These are phyloP conservation scores for Enteromius paludinosus DNA, from an alignment of 2,797 vertebrate species.

Conservation along the genomic window DNA sequence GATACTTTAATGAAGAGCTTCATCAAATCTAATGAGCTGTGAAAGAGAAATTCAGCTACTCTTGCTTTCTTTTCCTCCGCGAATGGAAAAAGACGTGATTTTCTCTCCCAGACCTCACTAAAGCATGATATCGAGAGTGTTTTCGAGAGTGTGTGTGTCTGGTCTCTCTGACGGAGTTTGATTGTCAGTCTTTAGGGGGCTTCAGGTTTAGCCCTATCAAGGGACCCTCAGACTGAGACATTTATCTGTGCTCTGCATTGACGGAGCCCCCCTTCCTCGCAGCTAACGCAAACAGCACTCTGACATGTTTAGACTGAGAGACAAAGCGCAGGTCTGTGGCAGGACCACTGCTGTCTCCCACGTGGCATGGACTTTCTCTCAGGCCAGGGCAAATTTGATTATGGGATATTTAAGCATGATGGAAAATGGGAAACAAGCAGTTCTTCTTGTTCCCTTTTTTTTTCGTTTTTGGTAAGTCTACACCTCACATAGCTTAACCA, in stretches of 20 bases:
- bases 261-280: constrained; percentile 69
- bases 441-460: constrained; percentile 40
- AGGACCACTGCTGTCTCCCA: constrained; percentile 65
- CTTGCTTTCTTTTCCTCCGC: constrained; percentile 6
- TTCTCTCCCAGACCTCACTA: constrained; percentile 3
- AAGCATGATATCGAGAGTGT: constrained; percentile 40
- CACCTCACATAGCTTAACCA: constrained; percentile 42
- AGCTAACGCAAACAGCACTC: constrained; percentile 79
- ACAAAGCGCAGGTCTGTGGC: constrained; percentile 76
- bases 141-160: constrained; percentile 17
- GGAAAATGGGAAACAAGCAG: constrained; percentile 77
- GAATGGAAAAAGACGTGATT: not conserved
- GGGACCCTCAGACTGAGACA: constrained; percentile 75
- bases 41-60: not conserved
- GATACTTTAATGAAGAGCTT: not conserved
- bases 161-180: constrained; percentile 38
- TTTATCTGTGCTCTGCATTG: constrained; percentile 79
- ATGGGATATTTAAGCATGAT: constrained; percentile 80
- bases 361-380: constrained; percentile 70
- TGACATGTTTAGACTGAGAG: constrained; percentile 81
- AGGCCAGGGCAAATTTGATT: constrained; percentile 76
- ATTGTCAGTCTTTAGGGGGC: constrained; percentile 55
- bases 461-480: constrained; percentile 17
- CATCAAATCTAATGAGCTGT: not conserved
- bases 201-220: constrained; percentile 51